Conservation (phyloP, 2,113 vertebrate genomes). For the Clupea harengus region DNA sequence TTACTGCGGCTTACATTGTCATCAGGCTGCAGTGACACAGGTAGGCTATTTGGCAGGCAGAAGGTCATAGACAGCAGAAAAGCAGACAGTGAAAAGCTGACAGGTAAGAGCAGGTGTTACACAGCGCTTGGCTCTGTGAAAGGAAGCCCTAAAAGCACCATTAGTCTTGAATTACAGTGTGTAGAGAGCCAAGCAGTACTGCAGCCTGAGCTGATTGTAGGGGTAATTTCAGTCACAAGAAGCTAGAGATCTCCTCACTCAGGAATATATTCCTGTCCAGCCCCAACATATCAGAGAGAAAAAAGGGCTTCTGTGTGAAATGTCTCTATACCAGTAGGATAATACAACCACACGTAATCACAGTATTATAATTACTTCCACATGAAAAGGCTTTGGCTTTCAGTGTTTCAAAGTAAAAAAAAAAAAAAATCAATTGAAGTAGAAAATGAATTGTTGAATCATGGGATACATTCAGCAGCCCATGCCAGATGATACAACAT, state of each 20-base stretch:
- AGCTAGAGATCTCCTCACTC: not conserved
- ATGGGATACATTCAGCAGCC: not conserved
- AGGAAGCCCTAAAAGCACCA: not conserved
- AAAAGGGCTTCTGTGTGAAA: not conserved
- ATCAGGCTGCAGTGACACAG: not conserved
- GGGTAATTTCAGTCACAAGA: not conserved
- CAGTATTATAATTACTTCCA: not conserved
- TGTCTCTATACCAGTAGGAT: not conserved
- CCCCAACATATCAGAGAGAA: not conserved
- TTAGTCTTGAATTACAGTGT: not conserved
- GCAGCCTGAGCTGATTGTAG: not conserved
- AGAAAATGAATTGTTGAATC: too few species aligned
- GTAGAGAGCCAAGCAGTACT: not conserved
- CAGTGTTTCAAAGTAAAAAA: not conserved
- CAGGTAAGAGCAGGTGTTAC: not conserved
- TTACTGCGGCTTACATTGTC: not conserved
- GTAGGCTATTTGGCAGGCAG: not conserved
- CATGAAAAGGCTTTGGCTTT: not conserved
- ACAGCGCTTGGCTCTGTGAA: not conserved
- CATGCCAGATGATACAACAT: not conserved
- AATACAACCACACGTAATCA: not conserved
- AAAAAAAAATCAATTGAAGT: not conserved
- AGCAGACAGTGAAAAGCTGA: not conserved
- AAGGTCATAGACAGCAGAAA: not conserved
- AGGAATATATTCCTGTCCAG: not conserved